A percentile compares a stretch with the other conserved stretches of the same genome.
These are phyloP conservation scores for Mohoua ochrocephala DNA, from an alignment of 2,113 vertebrate genomes.

Conservation along the genomic window DNA sequence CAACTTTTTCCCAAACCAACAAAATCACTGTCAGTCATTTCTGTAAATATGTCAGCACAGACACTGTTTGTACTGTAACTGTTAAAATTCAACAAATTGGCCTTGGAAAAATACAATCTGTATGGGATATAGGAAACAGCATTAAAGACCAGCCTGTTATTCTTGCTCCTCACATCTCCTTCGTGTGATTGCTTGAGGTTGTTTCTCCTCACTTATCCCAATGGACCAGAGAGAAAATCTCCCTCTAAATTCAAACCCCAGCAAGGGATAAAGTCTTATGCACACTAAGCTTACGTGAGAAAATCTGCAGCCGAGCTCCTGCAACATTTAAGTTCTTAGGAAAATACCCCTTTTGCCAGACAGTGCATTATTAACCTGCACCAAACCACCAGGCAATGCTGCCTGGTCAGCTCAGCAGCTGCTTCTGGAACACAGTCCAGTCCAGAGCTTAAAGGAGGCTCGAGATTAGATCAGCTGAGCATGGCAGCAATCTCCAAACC, in stretches of 20 bases:
- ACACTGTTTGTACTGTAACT: not conserved
- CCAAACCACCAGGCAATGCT: not conserved
- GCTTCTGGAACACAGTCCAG: not conserved
- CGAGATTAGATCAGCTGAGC: not conserved
- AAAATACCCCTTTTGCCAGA: not conserved
- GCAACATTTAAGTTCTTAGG: not conserved
- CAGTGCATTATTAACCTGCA: not conserved
- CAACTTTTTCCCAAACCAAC: not conserved
- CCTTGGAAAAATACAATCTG: not conserved
- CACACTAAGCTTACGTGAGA: not conserved
- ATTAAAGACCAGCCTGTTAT: not conserved
- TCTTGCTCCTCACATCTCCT: not conserved
- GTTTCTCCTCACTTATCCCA: not conserved
- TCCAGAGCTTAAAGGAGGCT: not conserved
- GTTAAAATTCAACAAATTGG: not conserved
- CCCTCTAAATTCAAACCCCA: not conserved
- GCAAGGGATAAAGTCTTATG: not conserved
- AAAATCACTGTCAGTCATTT: not conserved
- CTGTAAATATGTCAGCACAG: not conserved
- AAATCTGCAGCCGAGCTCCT: slow-evolving; percentile 13
- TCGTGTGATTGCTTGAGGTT: not conserved
- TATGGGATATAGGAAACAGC: not conserved
- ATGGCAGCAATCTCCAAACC: not conserved
- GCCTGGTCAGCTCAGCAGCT: not conserved
- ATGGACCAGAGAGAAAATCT: not conserved